Conservation (phyloP, 2,797 vertebrate species). For the Denticeps clupeoides region DNA sequence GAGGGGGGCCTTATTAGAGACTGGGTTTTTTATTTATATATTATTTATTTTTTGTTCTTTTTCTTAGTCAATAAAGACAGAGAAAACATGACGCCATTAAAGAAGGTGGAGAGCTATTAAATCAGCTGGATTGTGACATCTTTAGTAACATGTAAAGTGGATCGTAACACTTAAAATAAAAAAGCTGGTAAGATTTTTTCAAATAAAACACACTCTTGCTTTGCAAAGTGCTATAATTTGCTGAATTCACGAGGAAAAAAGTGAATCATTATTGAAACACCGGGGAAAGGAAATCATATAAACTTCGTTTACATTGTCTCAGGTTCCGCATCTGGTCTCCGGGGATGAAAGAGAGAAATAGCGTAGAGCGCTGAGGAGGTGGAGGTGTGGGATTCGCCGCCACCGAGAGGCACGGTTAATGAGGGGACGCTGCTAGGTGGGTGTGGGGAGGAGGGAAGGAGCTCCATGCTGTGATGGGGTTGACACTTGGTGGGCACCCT, state of each 20-base stretch:
- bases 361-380: neutral
- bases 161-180: too few species aligned
- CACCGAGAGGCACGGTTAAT: conserved; percentile 39
- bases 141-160: neutral
- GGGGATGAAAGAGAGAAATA: neutral
- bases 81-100: conserved; percentile 16
- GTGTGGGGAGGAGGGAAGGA: conserved; percentile 33
- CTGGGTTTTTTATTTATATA: conserved; percentile 5
- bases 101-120: conserved; percentile 7
- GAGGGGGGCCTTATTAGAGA: conserved; percentile 54
- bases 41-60: conserved; percentile 16
- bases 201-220: too few species aligned
- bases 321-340: too few species aligned
- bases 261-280: too few species aligned
- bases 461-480: conserved; percentile 43
- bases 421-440: conserved; percentile 37
- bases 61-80: conserved; percentile 22
- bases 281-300: too few species aligned
- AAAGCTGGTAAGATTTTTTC: too few species aligned
- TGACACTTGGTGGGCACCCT: conserved; percentile 59
- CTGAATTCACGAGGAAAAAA: too few species aligned
- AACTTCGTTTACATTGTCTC: too few species aligned
- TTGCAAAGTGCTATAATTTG: too few species aligned
- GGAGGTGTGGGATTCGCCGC: conserved; percentile 9
- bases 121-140: neutral